Evolutionary conservation across 2,797 vertebrate genomes (phyloP), one percentile per base, ranked within the genome.

Genomic region (Phaenicophaeus curvirostris): DNA sequence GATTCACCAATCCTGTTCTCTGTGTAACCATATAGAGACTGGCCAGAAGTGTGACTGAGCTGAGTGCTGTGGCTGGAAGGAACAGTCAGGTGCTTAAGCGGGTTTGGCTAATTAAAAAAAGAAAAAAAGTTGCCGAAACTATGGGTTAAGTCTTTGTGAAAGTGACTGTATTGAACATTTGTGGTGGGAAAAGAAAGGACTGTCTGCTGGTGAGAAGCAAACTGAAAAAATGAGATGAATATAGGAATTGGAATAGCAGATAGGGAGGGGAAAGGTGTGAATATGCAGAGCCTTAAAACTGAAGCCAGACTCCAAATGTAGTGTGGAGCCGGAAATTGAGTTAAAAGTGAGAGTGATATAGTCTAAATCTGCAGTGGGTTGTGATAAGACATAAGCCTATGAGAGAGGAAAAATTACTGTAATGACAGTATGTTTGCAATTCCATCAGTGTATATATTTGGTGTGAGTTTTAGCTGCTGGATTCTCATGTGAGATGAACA

Each of bases 171-270:
- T 20, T 87, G 71, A 31, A 59, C 6, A 3, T 75, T 77, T 89
- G 68, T 91, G 89, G 75, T 83, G 57, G 61, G 92, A 85, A 93
- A 79, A 86, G 53, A 94, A 85, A 69, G 54, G 63, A 28, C 42
- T 65, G 77, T 46, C 57, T 83, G 50, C 58, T 94, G 71, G 48
- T 91, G 81, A 89, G 68, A 92, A 39, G 81, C 69, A 91, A 91
- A 93, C 84, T 78, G 90, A 81, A 90, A 80, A 88, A 89, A 59
- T 55, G 18, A 94, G 28, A 66, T 33, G 0, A 87, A 77, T 69
- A 54, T 4, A 71, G 12, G 48, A 71, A 54, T 5, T 50, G 44
- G 65, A 92, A 62, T 12, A 81, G 69, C 41, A 66, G 50, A 66
- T 2, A 84, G 10, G 58, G 51, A 84, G 15, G 39, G 82, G 27